Evolutionary conservation across 2,113 vertebrate species (phyloP).

Genomic region (Electrona antarctica): DNA sequence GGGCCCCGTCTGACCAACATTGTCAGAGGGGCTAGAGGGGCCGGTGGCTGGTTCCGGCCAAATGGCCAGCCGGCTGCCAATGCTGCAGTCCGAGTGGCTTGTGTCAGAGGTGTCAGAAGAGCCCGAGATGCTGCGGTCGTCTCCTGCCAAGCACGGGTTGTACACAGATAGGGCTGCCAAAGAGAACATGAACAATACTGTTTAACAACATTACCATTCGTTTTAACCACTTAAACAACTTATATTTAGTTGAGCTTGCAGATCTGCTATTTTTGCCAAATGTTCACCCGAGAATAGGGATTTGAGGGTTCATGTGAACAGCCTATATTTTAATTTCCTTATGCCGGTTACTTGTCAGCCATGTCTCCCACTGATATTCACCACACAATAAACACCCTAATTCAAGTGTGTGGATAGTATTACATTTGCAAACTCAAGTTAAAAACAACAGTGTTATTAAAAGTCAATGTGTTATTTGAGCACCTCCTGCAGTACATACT

Average conservation of each 20-base stretch:
- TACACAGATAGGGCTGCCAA: slow-evolving; percentile 66
- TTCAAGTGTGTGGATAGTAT: slow-evolving; percentile 4
- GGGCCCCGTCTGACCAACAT: slow-evolving; percentile 43
- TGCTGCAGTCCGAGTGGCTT: slow-evolving; percentile 89
- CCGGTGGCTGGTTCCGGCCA: slow-evolving; percentile 84
- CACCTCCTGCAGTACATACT: no score
- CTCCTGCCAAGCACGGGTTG: slow-evolving; percentile 67
- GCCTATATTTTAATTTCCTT: not conserved
- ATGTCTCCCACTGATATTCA: not conserved
- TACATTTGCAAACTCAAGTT: slow-evolving; percentile 1
- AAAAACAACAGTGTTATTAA: slow-evolving; percentile 4
- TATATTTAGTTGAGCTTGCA: not conserved
- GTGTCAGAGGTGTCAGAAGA: slow-evolving; percentile 89
- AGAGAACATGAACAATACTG: not conserved
- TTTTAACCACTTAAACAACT: slow-evolving; percentile 4
- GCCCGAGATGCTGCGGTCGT: slow-evolving; percentile 91
- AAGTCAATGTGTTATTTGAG: slow-evolving; percentile 6
- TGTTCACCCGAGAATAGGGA: no score
- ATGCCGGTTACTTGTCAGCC: not conserved
- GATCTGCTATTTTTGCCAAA: no score
- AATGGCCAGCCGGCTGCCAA: slow-evolving; percentile 82
- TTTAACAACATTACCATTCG: not conserved
- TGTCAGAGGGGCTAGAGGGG: slow-evolving; percentile 71
- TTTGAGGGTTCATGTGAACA: no score
- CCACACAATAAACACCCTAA: slow-evolving; percentile 25